A percentile compares a stretch with the other conserved stretches of the same genome.
These are phyloP conservation scores for Stomatorhinus ivindoensis DNA, from an alignment of 2,113 vertebrate genomes.

Conservation along the genomic window DNA sequence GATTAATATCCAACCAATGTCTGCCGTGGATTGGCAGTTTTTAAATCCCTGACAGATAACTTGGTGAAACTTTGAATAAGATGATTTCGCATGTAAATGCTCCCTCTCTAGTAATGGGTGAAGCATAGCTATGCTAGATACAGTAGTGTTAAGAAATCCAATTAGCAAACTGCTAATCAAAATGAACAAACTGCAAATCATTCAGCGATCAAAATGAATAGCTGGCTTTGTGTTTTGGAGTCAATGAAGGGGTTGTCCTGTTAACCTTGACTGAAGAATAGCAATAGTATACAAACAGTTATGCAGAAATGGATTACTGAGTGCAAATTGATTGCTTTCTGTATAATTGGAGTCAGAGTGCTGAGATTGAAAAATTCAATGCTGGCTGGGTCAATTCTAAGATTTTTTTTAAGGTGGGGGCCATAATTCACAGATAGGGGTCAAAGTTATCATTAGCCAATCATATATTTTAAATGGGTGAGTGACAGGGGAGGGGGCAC, in stretches of 20 bases:
- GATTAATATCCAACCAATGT: background rate
- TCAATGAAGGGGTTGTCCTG: background rate
- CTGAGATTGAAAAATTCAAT: background rate
- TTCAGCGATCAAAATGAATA: background rate
- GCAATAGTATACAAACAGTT: background rate
- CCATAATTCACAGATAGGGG: background rate
- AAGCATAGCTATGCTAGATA: background rate
- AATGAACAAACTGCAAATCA: background rate
- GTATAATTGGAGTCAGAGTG: background rate
- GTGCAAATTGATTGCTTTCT: background rate
- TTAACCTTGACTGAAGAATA: background rate
- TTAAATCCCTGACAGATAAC: background rate
- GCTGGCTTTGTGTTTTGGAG: background rate
- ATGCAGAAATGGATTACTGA: background rate
- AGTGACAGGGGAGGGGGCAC: background rate
- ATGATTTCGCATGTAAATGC: background rate
- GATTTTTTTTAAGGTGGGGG: background rate
- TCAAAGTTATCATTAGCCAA: background rate
- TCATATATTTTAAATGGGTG: background rate
- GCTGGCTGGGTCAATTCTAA: background rate
- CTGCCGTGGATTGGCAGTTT: background rate
- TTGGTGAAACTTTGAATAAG: background rate
- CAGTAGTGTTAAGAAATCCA: background rate
- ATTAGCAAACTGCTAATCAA: background rate
- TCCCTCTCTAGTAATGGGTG: background rate